Evolutionary conservation across 1,140 invertebrate species (phyloP).

Genomic region (Aphis craccivora): DNA sequence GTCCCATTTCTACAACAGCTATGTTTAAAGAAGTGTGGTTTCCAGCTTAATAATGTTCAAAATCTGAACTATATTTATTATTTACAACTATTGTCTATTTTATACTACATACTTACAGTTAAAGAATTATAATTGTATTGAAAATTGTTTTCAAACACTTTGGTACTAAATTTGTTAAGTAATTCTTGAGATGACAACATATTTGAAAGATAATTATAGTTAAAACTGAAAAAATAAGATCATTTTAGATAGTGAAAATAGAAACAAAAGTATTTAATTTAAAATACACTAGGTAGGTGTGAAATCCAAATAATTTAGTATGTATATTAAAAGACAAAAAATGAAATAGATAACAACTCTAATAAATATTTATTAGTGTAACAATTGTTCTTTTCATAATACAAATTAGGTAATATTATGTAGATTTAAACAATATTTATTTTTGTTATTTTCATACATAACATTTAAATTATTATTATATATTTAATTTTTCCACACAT

Average conservation of each 20-base stretch:
- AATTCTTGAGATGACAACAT: constrained; percentile 8
- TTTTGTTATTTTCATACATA: neutral
- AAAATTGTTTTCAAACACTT: constrained; percentile 43
- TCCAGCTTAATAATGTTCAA: neutral
- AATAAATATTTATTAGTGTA: neutral
- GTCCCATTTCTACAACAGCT: neutral
- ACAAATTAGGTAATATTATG: neutral
- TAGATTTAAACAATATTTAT: neutral
- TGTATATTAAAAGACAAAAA: neutral
- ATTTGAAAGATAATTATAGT: neutral
- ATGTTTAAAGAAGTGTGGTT: neutral
- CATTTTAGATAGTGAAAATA: neutral
- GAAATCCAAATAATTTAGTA: neutral
- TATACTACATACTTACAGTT: constrained; percentile 26
- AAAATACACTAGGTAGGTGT: neutral
- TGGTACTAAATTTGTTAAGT: constrained; percentile 50
- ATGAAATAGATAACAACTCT: neutral
- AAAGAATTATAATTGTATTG: constrained; percentile 22
- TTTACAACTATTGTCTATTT: neutral
- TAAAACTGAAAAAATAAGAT: constrained; percentile 42
- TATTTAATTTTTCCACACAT: neutral
- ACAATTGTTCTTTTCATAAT: neutral
- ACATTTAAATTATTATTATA: neutral
- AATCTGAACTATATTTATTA: neutral
- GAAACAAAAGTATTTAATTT: neutral